Evolutionary conservation across 53 echinoderm and acorn worm genomes (phyloP).

Genomic region (Holothuria leucospilota): DNA sequence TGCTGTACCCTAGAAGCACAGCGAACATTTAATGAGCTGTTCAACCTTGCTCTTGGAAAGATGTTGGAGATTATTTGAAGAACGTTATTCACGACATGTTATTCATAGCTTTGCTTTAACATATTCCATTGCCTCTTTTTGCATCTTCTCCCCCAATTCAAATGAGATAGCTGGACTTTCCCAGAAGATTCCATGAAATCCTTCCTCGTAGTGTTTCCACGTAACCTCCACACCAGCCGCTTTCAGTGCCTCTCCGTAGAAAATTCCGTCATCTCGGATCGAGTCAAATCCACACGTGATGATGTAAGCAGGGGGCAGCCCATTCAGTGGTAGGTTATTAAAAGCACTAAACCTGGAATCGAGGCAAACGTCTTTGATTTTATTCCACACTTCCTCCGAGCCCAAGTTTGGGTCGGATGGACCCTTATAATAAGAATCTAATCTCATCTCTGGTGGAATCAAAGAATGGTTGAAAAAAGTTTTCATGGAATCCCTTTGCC

Average conservation of each 20-base stretch:
- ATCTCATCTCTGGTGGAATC: neutral
- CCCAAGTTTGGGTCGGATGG: constrained; percentile 18
- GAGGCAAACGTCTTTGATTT: neutral
- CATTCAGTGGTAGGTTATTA: neutral
- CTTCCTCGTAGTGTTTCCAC: constrained; percentile 41
- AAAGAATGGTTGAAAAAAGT: constrained; percentile 1
- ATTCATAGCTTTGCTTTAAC: constrained; percentile 6
- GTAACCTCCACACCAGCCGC: constrained; percentile 35
- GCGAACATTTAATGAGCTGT: too few species aligned
- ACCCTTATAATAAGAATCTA: constrained; percentile 5
- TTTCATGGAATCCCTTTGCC: neutral
- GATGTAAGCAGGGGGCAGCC: constrained; percentile 27
- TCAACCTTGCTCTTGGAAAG: too few species aligned
- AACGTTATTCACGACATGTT: too few species aligned
- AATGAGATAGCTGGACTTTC: neutral
- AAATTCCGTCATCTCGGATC: constrained; percentile 35
- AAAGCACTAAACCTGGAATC: constrained; percentile 30
- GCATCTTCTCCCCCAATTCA: neutral
- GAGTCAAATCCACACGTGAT: constrained; percentile 33
- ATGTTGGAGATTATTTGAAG: too few species aligned
- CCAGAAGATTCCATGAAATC: constrained; percentile 33
- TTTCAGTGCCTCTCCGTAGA: neutral
- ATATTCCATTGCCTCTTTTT: constrained; percentile 7
- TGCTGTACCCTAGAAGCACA: too few species aligned
- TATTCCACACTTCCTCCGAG: constrained; percentile 1